phyloP scores from a whole-genome alignment of 2,888 invertebrate genomes.

The Phyllotreta cruciferae region DNA sequence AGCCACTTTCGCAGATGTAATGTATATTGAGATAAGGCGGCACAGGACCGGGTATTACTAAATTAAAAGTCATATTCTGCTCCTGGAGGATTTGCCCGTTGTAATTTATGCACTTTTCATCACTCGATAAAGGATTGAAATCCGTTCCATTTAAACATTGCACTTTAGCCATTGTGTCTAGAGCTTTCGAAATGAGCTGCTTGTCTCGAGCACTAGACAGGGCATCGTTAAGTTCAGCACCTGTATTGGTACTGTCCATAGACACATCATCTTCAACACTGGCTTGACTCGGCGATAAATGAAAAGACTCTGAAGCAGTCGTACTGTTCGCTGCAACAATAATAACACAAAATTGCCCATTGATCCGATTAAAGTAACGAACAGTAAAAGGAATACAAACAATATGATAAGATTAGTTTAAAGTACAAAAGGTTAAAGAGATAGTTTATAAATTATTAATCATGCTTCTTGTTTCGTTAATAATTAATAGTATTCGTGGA shows the following conservation, averaged over 20 bases:
- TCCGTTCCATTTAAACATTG: conserved; percentile 58
- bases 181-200: conserved; percentile 68
- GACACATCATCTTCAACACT: conserved; percentile 67
- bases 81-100: conserved; percentile 74
- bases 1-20: conserved; percentile 95
- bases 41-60: conserved; percentile 79
- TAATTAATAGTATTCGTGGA: too few relatives aligned
- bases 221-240: conserved; percentile 65
- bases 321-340: conserved; percentile 41
- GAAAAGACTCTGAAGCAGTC: conserved; percentile 54
- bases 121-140: conserved; percentile 49
- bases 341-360: too few relatives aligned
- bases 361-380: too few relatives aligned
- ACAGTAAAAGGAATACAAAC: too few relatives aligned
- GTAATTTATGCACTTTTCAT: conserved; percentile 58
- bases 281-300: conserved; percentile 59
- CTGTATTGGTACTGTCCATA: conserved; percentile 63
- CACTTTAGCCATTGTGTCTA: conserved; percentile 71
- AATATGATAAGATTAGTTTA: too few relatives aligned
- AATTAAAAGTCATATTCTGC: conserved; percentile 74
- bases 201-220: conserved; percentile 70
- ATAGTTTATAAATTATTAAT: too few relatives aligned
- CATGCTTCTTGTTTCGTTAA: too few relatives aligned
- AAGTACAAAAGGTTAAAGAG: too few relatives aligned
- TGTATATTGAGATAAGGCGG: conserved; percentile 92